A percentile compares a stretch with the other conserved stretches of the same genome.
Conservation (phyloP, 2,888 invertebrate genomes). For the Lasioglossum oenotherae region DNA sequence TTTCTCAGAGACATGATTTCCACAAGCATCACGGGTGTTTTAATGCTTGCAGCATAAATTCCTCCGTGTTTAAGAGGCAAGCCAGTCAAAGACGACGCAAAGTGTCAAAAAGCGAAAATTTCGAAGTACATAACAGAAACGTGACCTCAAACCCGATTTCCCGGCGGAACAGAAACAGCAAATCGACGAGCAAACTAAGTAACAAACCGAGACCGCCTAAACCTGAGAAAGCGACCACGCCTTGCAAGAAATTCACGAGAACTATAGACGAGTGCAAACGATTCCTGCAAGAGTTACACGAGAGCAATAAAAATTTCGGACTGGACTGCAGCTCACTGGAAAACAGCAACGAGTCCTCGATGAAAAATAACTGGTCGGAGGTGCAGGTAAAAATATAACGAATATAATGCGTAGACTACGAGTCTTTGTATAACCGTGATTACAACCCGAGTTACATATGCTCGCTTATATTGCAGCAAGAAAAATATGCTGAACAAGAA, state of each 20-base stretch:
- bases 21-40: not conserved
- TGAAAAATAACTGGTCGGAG: slow-evolving; percentile 29
- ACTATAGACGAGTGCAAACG: slow-evolving; percentile 64
- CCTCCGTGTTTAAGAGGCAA: slow-evolving; percentile 29
- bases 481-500: not conserved
- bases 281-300: slow-evolving; percentile 59
- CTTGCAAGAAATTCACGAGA: slow-evolving; percentile 53
- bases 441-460: not conserved
- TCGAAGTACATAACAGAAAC: slow-evolving; percentile 28
- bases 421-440: not conserved
- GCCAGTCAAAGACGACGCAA: slow-evolving; percentile 25
- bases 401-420: not conserved
- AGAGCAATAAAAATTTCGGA: slow-evolving; percentile 57
- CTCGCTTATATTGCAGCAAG: slow-evolving; percentile 22
- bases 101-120: slow-evolving; percentile 57
- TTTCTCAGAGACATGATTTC: not conserved
- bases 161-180: slow-evolving; percentile 17
- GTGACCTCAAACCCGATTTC: slow-evolving; percentile 20
- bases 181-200: not conserved
- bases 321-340: slow-evolving; percentile 51
- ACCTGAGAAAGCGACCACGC: not conserved
- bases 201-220: not conserved
- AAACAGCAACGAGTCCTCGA: slow-evolving; percentile 36
- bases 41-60: slow-evolving; percentile 27
- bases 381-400: slow-evolving; percentile 33